A percentile compares a stretch with the other conserved stretches of the same genome.
Evolutionary conservation across 2,797 vertebrate species (phyloP).

Genomic region (Cyclura pinguis): DNA sequence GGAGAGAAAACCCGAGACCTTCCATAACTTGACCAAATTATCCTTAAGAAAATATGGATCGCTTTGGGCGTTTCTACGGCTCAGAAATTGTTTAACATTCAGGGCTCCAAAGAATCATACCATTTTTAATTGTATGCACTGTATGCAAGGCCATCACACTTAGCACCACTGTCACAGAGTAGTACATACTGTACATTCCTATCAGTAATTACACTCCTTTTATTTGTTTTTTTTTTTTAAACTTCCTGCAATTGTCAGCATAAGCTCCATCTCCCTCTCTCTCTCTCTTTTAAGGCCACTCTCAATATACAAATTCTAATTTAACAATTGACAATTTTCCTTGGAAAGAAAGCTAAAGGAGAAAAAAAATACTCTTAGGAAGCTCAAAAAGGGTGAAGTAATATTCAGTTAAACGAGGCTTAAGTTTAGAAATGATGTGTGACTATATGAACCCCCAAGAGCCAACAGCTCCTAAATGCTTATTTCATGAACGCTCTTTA

Average conservation of each 20-base stretch:
- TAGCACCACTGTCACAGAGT: constrained; percentile 33
- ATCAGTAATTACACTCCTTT: constrained; percentile 73
- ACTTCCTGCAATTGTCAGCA: constrained; percentile 60
- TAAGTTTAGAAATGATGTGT: neutral
- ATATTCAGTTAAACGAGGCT: neutral
- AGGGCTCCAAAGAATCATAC: constrained; percentile 49
- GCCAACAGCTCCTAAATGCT: neutral
- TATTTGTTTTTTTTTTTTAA: constrained; percentile 64
- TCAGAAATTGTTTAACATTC: constrained; percentile 58
- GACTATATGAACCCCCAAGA: neutral
- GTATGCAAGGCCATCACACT: constrained; percentile 56
- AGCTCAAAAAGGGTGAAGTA: neutral
- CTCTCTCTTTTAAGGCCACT: neutral
- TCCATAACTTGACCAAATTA: constrained; percentile 63
- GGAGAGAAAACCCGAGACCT: constrained; percentile 48
- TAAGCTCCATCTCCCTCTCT: constrained; percentile 40
- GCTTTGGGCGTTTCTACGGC: constrained; percentile 54
- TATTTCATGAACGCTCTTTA: neutral
- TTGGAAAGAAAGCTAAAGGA: neutral
- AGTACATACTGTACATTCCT: constrained; percentile 67
- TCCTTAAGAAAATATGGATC: constrained; percentile 60
- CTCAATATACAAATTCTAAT: neutral
- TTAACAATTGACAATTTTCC: neutral
- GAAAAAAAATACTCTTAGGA: neutral
- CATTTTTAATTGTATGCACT: constrained; percentile 65